Conservation (phyloP, 37 sponge, comb jelly and placozoan genomes). For the Bolinopsis microptera region DNA sequence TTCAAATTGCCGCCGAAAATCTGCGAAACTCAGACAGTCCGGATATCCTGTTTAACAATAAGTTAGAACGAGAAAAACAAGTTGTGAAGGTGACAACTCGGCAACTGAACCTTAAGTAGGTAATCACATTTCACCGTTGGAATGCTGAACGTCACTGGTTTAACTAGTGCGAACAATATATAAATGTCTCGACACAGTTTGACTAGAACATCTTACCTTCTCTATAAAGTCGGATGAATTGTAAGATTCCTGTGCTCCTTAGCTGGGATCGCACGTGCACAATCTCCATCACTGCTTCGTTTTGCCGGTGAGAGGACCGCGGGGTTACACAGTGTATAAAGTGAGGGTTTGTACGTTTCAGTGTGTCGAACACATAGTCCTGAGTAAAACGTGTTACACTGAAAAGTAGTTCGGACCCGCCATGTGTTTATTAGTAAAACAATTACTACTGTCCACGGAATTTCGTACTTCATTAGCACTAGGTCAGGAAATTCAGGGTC, state of each 20-base stretch:
- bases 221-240: slow-evolving; percentile 90
- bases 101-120: not conserved
- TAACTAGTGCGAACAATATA: not conserved
- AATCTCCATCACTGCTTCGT: slow-evolving; percentile 77
- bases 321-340: slow-evolving; percentile 92
- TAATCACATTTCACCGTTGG: not conserved
- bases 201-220: slow-evolving; percentile 76
- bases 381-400: too few relatives aligned
- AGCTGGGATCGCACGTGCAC: slow-evolving; percentile 89
- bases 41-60: slow-evolving; percentile 80
- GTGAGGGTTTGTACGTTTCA: slow-evolving; percentile 67
- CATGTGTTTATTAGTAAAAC: not conserved
- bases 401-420: not conserved
- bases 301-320: not conserved
- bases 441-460: not conserved
- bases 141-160: not conserved
- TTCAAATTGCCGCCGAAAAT: slow-evolving; percentile 85
- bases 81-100: not conserved
- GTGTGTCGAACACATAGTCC: slow-evolving; percentile 67
- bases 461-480: not conserved
- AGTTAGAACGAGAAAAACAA: not conserved
- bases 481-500: too few relatives aligned
- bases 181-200: not conserved
- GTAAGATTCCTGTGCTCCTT: slow-evolving; percentile 79
- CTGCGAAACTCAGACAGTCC: slow-evolving; percentile 84